Evolutionary conservation across 2,113 vertebrate species (phyloP).

Genomic region (Phaetusa simplex): DNA sequence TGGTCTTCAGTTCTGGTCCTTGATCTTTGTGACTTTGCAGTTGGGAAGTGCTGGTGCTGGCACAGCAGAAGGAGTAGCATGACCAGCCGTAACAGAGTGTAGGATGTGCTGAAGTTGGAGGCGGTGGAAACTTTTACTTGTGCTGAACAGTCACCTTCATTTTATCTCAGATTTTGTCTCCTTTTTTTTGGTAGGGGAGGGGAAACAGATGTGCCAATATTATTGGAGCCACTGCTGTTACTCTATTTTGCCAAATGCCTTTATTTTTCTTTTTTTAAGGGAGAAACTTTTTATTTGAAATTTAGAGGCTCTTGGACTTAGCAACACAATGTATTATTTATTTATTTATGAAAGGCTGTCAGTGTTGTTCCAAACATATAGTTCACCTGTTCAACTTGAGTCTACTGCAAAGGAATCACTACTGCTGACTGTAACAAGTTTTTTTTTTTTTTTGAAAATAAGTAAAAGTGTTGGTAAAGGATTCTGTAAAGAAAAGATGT

Average conservation of each 20-base stretch:
- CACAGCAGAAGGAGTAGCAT: background rate
- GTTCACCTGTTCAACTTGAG: background rate
- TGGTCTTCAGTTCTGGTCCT: background rate
- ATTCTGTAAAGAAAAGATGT: background rate
- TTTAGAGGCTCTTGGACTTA: background rate
- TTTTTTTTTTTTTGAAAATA: background rate
- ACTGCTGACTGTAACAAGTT: background rate
- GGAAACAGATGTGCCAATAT: background rate
- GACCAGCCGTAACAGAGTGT: accelerated
- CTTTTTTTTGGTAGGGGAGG: background rate
- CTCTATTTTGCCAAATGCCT: background rate
- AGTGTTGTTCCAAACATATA: background rate
- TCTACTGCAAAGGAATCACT: background rate
- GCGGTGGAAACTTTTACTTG: accelerated
- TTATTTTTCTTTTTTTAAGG: background rate
- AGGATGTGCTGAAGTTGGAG: background rate
- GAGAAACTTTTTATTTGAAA: background rate
- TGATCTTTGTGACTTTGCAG: background rate
- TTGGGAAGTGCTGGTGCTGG: background rate
- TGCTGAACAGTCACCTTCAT: background rate
- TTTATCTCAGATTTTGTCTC: background rate
- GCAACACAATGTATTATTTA: background rate
- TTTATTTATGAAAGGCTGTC: background rate
- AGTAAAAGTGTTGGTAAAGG: background rate
- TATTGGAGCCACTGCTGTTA: background rate